Evolutionary conservation across 2,888 invertebrate species (phyloP), one percentile per base, ranked within the genome.

Genomic region (Tetheella fluctuosa): DNA sequence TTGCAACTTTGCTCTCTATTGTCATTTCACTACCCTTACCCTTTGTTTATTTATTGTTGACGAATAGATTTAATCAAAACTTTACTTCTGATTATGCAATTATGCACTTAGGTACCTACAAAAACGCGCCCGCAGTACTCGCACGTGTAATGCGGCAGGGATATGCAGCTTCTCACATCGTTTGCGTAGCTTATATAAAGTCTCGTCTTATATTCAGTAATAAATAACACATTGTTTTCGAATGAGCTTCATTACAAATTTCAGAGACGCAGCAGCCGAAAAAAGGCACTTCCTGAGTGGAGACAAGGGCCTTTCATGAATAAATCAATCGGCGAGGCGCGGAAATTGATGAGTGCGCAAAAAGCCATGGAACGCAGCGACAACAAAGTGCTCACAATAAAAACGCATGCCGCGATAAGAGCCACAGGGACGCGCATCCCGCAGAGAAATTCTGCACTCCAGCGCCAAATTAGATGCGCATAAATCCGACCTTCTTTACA

Each of bases 321-420:
- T 92, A 93, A 93, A 92, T 91, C 91, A 91, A 89, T 89, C 83
- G 84, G 65, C 69, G 83, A 91, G 90, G 91, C 92, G 92, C 89
- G 92, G 92, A 92, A 91, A 92, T 92, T 92, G 91, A 92, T 92
- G 90, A 85, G 88, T 76, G 83, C 74, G 75, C 89, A 92, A 92
- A 92, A 92, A 92, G 84, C 78, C 80, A 81, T 80, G 84, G 85
- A 85, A 84, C 86, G 85, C 77, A 83, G 83, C 86, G 85, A 87
- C 90, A 89, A 91, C 91, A 92, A 91, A 91, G 88, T 91, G 89
- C 83, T 84, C 76, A 81, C 85, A 80, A 85, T 86, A 92, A 91
- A 91, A 91, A 91, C 85, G 81, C 82, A 83, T 70, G 79, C 81
- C 80, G 78, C 83, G 86, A 85, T 86, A 86, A 84, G 81, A 81